phyloP scores from a whole-genome alignment of 2,797 vertebrate species.

The Anguilla megastoma region DNA sequence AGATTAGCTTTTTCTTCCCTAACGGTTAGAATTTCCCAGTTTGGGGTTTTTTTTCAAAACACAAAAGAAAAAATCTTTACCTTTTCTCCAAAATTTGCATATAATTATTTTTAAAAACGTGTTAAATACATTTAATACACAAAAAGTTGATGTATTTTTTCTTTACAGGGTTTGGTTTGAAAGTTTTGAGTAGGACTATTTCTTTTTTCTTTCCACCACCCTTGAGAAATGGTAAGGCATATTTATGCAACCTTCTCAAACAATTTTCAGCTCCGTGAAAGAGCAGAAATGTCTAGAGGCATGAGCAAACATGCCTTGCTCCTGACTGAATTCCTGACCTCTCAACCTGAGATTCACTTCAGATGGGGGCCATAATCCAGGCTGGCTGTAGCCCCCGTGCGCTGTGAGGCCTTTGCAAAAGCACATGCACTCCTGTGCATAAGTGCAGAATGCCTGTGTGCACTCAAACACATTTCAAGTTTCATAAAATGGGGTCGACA shows the following conservation, averaged over 20 bases:
- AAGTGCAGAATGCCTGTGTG: not conserved
- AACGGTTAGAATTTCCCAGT: slow-evolving; percentile 19
- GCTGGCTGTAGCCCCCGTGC: not conserved
- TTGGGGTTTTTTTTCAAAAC: not conserved
- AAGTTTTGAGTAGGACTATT: not conserved
- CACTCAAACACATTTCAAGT: not conserved
- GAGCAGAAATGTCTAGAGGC: slow-evolving; percentile 51
- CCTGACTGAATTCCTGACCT: slow-evolving; percentile 52
- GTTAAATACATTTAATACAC: not conserved
- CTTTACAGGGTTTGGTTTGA: not conserved
- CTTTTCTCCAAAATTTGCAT: not conserved
- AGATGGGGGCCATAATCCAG: slow-evolving; percentile 5
- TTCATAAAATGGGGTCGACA: not conserved
- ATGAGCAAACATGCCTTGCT: slow-evolving; percentile 61
- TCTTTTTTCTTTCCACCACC: not conserved
- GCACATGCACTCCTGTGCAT: not conserved
- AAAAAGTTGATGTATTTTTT: not conserved
- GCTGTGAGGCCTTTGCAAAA: not conserved
- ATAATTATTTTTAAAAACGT: not conserved
- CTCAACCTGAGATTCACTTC: slow-evolving; percentile 19
- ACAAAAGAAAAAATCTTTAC: not conserved
- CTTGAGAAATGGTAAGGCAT: slow-evolving; percentile 3
- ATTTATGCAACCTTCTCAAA: not conserved
- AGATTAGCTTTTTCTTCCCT: not conserved
- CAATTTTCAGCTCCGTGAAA: slow-evolving; percentile 22